These are phyloP conservation scores for Taurulus bubalis DNA, from an alignment of 2,113 vertebrate genomes.

Conservation along the genomic window DNA sequence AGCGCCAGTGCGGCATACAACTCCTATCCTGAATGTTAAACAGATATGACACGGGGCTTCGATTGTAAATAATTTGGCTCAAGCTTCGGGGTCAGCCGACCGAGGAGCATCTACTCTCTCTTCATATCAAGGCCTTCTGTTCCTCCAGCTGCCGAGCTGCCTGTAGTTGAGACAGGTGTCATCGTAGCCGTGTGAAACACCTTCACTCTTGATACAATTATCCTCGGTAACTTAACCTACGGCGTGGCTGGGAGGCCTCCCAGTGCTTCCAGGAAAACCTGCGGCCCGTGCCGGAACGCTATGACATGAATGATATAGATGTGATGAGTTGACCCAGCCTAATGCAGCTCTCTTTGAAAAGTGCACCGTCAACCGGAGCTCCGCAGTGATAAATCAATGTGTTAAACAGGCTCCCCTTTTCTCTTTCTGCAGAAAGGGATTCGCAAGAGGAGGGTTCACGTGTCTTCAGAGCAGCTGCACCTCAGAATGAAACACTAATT, in stretches of 20 bases:
- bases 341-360: conserved; percentile 71
- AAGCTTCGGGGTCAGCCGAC: conserved; percentile 78
- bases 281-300: conserved; percentile 48
- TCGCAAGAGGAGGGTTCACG: conserved; percentile 31
- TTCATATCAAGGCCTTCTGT: conserved; percentile 79
- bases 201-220: conserved; percentile 71
- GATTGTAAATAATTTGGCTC: conserved; percentile 87
- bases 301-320: conserved; percentile 73
- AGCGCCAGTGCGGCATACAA: conserved; percentile 38
- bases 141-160: conserved; percentile 76
- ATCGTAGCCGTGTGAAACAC: conserved; percentile 55
- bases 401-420: conserved; percentile 48
- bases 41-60: conserved; percentile 76
- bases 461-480: conserved; percentile 7
- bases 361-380: conserved; percentile 61
- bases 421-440: conserved; percentile 39
- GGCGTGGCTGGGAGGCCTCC: conserved; percentile 45
- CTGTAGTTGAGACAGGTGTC: conserved; percentile 76
- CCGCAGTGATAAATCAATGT: conserved; percentile 69
- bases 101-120: conserved; percentile 71
- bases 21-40: conserved; percentile 79
- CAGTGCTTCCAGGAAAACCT: conserved; percentile 72
- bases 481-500: conserved; percentile 21
- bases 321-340: conserved; percentile 72
- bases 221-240: conserved; percentile 73